Base-by-base conservation (phyloP, 1,140 invertebrate species). In the Aphis gossypii region DNA sequence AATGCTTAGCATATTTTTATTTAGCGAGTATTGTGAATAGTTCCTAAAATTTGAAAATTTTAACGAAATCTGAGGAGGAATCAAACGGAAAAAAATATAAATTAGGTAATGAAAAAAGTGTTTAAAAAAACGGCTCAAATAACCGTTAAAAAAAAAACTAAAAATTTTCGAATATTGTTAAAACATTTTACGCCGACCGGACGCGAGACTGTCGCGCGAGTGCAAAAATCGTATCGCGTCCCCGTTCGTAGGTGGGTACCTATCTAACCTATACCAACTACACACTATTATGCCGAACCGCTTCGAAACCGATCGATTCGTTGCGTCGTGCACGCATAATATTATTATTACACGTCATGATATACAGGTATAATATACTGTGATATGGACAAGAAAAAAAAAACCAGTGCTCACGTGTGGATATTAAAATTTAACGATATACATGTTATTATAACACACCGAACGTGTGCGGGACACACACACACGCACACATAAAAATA, bases 341-440 rank as follows among this genome's bases (percentile, higher is more conserved):
- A 76, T n/a, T 14, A 68, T 76, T 30, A 56, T 25, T 25, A 56
- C 8, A 25, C 48, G 9, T 30, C 56, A 25, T 56, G 30, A 30
- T n/a, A n/a, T n/a, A n/a, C 11, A 51, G 18, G 18, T 20, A 11
- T 14, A 14, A 11, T 14, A 14, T n/a, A n/a, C 3, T 76, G 60
- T n/a, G n/a, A 76, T 18, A n/a, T n/a, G 14, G 14, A 30, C 60
- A 18, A n/a, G n/a, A 30, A 60, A n/a, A 76, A 76, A 76, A 76
- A 76, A 68, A n/a, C 60, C 60, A n/a, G 14, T n/a, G 60, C 30
- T 76, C 60, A 76, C 60, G 60, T 76, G 30, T n/a, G n/a, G 60
- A 76, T 76, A 76, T 76, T 76, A 76, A 76, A 76, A 35, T 76
- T 76, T 76, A n/a, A 76, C 30, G 60, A 76, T 76, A 76, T 76